phyloP scores from a whole-genome alignment of 1,140 invertebrate species.

The Vollenhovia emeryi region DNA sequence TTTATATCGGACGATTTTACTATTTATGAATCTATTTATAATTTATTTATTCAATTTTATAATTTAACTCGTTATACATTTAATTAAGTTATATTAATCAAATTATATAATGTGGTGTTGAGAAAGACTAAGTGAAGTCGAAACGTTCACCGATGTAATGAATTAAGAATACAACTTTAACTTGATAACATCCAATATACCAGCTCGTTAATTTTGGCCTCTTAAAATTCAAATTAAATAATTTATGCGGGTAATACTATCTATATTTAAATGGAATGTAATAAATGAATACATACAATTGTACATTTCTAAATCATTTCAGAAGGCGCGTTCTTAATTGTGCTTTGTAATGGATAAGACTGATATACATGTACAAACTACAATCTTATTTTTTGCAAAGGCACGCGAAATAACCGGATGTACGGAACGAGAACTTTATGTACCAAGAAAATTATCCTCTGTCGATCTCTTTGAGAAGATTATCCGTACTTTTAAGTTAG shows the following conservation, averaged over 20 bases:
- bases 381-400: conserved; percentile 94
- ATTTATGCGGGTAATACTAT: background rate
- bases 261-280: background rate
- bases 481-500: conserved; percentile 87
- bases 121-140: too few relatives aligned
- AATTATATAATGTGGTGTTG: too few relatives aligned
- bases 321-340: background rate
- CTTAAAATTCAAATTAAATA: too few relatives aligned
- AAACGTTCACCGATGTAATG: too few relatives aligned
- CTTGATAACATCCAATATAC: too few relatives aligned
- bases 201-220: too few relatives aligned
- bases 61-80: too few relatives aligned
- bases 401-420: conserved; percentile 92
- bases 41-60: too few relatives aligned
- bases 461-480: conserved; percentile 87
- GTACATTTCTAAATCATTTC: background rate
- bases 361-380: conserved; percentile 82
- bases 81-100: too few relatives aligned
- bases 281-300: background rate
- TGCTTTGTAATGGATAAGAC: conserved; percentile 29
- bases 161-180: too few relatives aligned
- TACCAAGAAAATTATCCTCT: conserved; percentile 85
- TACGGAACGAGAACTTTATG: conserved; percentile 84
- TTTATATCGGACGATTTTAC: too few relatives aligned
- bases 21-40: too few relatives aligned